Conservation (phyloP, 1,140 invertebrate species). For the Saccostrea echinata region DNA sequence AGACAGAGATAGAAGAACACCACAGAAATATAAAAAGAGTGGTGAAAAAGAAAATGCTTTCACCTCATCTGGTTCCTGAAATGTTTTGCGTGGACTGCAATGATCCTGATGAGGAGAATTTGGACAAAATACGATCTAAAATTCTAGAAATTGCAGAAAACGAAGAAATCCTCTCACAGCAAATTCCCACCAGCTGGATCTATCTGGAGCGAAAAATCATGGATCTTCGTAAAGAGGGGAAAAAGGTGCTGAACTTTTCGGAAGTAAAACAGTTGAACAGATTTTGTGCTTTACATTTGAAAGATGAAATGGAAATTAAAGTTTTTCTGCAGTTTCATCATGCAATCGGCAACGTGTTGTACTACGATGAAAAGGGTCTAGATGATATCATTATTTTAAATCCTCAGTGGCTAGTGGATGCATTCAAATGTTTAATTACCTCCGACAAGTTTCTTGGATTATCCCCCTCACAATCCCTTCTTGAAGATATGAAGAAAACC, state of each 20-base stretch:
- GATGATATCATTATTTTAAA: conserved; percentile 39
- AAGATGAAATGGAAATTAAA: conserved; percentile 32
- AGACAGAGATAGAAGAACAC: conserved; percentile 21
- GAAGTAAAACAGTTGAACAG: conserved; percentile 35
- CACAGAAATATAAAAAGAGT: background rate
- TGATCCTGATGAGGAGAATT: background rate
- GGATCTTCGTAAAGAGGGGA: conserved; percentile 17
- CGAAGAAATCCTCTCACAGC: conserved; percentile 33
- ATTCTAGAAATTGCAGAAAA: conserved; percentile 44
- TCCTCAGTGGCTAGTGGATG: conserved; percentile 50
- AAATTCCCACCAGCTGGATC: conserved; percentile 49
- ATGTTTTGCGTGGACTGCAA: conserved; percentile 35
- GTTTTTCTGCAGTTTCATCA: conserved; percentile 52
- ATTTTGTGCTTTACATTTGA: conserved; percentile 35
- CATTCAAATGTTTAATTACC: conserved; percentile 49
- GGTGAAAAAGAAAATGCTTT: conserved; percentile 14
- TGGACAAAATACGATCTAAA: conserved; percentile 28
- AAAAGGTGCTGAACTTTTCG: conserved; percentile 21
- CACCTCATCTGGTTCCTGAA: conserved; percentile 2
- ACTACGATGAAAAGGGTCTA: conserved; percentile 45
- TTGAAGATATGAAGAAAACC: background rate
- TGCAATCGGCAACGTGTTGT: conserved; percentile 46
- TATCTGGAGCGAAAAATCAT: conserved; percentile 44
- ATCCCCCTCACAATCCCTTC: background rate
- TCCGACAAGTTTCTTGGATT: conserved; percentile 13